These are phyloP conservation scores for Caenorhabditis imperialis DNA, from an alignment of 2,888 invertebrate genomes.

Conservation along the genomic window DNA sequence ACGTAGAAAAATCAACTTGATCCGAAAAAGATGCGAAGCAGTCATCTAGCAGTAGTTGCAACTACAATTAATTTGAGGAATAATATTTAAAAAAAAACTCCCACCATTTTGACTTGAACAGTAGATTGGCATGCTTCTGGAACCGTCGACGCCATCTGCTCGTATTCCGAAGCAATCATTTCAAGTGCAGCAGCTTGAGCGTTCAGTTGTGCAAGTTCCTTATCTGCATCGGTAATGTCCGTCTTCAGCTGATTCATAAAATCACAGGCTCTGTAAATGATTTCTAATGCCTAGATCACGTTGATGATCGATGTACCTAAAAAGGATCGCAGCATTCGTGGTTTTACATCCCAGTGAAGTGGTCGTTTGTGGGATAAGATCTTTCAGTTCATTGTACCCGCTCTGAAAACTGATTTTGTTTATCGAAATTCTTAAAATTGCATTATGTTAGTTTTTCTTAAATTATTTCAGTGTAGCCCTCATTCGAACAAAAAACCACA, in stretches of 20 bases:
- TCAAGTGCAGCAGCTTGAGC: constrained; percentile 72
- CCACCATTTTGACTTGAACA: constrained; percentile 73
- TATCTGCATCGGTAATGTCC: constrained; percentile 64
- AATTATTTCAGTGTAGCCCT: no score
- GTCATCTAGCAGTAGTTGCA: constrained; percentile 72
- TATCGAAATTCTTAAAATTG: no score
- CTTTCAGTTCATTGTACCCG: constrained; percentile 77
- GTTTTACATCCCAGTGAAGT: constrained; percentile 77
- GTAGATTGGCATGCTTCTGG: constrained; percentile 58
- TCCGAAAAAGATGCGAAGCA: constrained; percentile 72
- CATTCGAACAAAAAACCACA: no score
- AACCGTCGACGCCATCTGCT: constrained; percentile 68
- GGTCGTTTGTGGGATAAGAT: constrained; percentile 75
- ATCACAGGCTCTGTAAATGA: constrained; percentile 71
- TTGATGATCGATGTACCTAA: no score
- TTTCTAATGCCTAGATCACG: no score
- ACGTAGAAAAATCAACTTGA: constrained; percentile 70
- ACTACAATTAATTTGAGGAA: constrained; percentile 43
- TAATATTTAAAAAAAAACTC: background rate
- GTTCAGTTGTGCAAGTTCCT: constrained; percentile 64
- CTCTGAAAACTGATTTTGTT: no score
- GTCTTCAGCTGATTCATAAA: constrained; percentile 73
- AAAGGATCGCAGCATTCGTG: constrained; percentile 77
- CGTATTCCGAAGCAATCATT: constrained; percentile 77
- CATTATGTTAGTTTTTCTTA: no score